These are phyloP conservation scores for Steromphala cineraria DNA, from an alignment of 2,888 invertebrate species.

Conservation along the genomic window DNA sequence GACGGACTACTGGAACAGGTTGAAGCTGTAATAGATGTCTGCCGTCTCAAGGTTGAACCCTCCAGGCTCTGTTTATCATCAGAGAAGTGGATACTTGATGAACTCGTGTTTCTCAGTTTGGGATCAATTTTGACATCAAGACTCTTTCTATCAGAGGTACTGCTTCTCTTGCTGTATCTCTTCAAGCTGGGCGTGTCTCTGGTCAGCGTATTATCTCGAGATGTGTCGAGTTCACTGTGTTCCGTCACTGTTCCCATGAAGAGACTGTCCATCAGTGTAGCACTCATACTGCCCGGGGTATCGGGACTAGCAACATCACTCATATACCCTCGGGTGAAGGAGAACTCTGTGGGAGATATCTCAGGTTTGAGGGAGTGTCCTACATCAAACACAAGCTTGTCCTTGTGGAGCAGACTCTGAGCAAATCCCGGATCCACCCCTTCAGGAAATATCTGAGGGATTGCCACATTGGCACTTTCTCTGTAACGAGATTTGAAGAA, in stretches of 20 bases:
- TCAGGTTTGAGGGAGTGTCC: conserved; percentile 83
- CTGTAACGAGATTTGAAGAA: conserved; percentile 85
- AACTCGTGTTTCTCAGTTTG: not conserved
- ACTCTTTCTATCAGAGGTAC: not conserved
- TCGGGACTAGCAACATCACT: conserved; percentile 64
- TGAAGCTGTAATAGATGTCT: not conserved
- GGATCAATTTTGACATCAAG: not conserved
- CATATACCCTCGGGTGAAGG: conserved; percentile 69
- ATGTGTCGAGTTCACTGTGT: not conserved
- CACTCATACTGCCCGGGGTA: conserved; percentile 34
- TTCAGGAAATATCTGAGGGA: conserved; percentile 65
- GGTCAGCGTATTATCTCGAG: not conserved
- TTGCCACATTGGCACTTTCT: conserved; percentile 55
- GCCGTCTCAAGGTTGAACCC: not conserved
- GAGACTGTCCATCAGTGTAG: conserved; percentile 28
- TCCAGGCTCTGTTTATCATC: not conserved
- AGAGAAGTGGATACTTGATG: not conserved
- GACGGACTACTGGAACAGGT: conserved; percentile 24
- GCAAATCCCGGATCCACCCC: conserved; percentile 89
- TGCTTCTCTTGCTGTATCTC: not conserved
- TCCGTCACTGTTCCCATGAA: not conserved
- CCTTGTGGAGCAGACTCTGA: conserved; percentile 93
- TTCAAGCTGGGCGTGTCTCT: not conserved
- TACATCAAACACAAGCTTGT: conserved; percentile 90
- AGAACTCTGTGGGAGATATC: conserved; percentile 46